Evolutionary conservation across 2,888 invertebrate species (phyloP), one percentile per base, ranked within the genome.

Genomic region (Diaprepes abbreviatus): DNA sequence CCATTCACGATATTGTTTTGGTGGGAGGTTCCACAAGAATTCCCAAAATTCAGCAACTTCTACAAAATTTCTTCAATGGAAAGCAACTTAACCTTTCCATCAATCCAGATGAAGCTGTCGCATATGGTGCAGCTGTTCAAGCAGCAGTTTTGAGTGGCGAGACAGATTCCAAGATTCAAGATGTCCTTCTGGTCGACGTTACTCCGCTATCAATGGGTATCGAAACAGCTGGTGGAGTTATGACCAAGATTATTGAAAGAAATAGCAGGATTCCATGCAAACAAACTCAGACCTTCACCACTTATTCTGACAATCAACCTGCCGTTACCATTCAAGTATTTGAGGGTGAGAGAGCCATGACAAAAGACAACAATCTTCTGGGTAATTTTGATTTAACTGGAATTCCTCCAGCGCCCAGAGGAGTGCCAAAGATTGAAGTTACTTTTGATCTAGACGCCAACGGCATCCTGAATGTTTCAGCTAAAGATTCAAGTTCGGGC

Each of bases 21-120:
- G 94, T 94, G 36, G 94, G 94, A n/a, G 94, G 93, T 19, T 93
- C 93, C 0, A 93, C 91, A 0, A 88, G 93, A 70, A 93, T 93
- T 63, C 93, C 93, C 0, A 93, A 93, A 81, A 89, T 93, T 36
- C 93, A 93, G 83, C n/a, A n/a, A n/a, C n/a, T n/a, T n/a, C n/a
- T n/a, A n/a, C n/a, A n/a, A n/a, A n/a, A n/a, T n/a, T n/a, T n/a
- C n/a, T n/a, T n/a, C n/a, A n/a, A n/a, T n/a, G n/a, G n/a, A n/a
- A n/a, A n/a, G n/a, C n/a, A n/a, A n/a, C n/a, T n/a, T n/a, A n/a
- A n/a, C n/a, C n/a, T n/a, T n/a, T n/a, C n/a, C n/a, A n/a, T n/a
- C n/a, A 83, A 83, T 64, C 83, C 83, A 36, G 83, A 83, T 62
- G 83, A 83, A 73, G 83, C 83, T 12, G 82, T 83, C 1, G 83